A percentile compares a stretch with the other conserved stretches of the same genome.
phyloP scores from a whole-genome alignment of 2,113 vertebrate genomes.

The Malurus melanocephalus region DNA sequence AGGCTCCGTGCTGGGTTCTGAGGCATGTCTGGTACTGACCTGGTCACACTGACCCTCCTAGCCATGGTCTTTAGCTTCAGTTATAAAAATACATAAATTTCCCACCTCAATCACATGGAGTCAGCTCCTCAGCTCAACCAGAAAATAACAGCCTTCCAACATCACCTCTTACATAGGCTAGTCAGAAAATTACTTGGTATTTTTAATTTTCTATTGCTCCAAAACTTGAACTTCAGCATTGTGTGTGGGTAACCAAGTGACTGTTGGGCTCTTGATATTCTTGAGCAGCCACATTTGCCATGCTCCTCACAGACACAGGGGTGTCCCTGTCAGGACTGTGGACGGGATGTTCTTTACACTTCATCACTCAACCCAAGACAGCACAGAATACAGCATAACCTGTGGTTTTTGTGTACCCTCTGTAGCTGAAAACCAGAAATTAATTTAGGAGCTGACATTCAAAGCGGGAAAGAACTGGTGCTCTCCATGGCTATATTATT shows the following conservation, averaged over 20 bases:
- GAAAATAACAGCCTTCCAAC: background rate
- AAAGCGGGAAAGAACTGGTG: background rate
- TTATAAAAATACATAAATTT: background rate
- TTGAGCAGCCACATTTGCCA: no score
- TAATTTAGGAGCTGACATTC: background rate
- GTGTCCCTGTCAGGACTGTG: background rate
- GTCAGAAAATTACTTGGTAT: background rate
- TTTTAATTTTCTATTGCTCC: background rate
- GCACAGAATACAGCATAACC: background rate
- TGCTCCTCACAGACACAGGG: background rate
- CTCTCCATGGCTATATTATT: background rate
- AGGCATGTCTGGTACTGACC: background rate
- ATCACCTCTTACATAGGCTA: background rate
- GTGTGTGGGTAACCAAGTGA: background rate
- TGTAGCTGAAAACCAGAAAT: background rate
- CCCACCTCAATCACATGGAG: background rate
- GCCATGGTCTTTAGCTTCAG: background rate
- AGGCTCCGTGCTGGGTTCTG: background rate
- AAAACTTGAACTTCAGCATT: background rate
- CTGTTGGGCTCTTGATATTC: background rate
- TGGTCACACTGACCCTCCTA: background rate
- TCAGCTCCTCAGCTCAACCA: background rate
- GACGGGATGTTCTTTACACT: background rate
- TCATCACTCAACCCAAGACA: background rate
- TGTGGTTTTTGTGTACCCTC: rapidly evolving